phyloP scores from a whole-genome alignment of 2,888 invertebrate species.

The Rhingia rostrata region DNA sequence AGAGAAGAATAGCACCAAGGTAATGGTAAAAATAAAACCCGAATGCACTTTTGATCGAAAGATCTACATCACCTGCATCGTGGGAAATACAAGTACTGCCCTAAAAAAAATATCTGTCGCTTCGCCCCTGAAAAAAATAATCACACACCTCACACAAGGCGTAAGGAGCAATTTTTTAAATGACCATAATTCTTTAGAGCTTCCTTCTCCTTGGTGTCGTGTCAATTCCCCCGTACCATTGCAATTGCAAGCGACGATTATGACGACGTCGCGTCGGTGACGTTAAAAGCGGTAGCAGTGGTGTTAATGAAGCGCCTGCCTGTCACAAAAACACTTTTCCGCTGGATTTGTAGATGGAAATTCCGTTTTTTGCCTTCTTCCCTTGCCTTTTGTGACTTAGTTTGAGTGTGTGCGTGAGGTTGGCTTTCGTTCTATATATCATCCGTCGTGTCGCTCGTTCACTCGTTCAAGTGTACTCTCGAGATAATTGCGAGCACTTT shows the following conservation, averaged over 20 bases:
- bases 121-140: conserved; percentile 8
- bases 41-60: conserved; percentile 26
- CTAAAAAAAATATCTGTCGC: no score
- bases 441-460: conserved; percentile 43
- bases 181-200: conserved; percentile 57
- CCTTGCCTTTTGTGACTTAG: not conserved
- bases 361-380: conserved; percentile 32
- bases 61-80: conserved; percentile 4
- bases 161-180: conserved; percentile 56
- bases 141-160: conserved; percentile 28
- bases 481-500: conserved; percentile 74
- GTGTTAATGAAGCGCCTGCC: conserved; percentile 70
- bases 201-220: conserved; percentile 18
- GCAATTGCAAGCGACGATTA: conserved; percentile 8
- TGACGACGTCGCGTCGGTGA: not conserved
- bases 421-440: not conserved
- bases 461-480: conserved; percentile 68
- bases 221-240: conserved; percentile 50
- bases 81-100: no score
- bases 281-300: conserved; percentile 18
- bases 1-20: no score
- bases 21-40: conserved; percentile 25
- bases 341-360: conserved; percentile 72
- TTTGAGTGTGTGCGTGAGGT: conserved; percentile 16
- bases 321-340: conserved; percentile 72